phyloP scores from a whole-genome alignment of 2,888 invertebrate genomes.

The Matsumyia berberina region DNA sequence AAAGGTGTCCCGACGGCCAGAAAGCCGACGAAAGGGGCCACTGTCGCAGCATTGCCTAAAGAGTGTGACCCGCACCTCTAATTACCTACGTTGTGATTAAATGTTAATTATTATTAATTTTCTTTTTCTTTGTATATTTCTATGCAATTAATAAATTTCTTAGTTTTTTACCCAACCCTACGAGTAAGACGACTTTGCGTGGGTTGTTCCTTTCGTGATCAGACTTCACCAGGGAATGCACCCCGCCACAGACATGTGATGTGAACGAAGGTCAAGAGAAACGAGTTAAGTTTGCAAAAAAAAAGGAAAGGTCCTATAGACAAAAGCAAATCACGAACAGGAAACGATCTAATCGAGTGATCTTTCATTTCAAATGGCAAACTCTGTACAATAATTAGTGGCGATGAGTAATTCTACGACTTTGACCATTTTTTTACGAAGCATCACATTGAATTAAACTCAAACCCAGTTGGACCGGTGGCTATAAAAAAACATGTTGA shows the following conservation, averaged over 20 bases:
- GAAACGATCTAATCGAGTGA: slow-evolving; percentile 9
- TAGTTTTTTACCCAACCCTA: too few species aligned
- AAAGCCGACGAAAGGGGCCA: slow-evolving; percentile 46
- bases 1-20: slow-evolving; percentile 52
- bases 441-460: neutral
- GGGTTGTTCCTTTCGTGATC: slow-evolving; percentile 41
- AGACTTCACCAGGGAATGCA: slow-evolving; percentile 1
- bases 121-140: slow-evolving; percentile 30
- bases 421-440: neutral
- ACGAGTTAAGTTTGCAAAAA: neutral
- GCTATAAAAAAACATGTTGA: slow-evolving; percentile 4
- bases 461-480: slow-evolving; percentile 17
- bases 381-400: neutral
- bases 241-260: too few species aligned
- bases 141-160: slow-evolving; percentile 4
- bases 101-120: slow-evolving; percentile 26
- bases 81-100: slow-evolving; percentile 20
- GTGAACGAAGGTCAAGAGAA: slow-evolving; percentile 20
- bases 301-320: neutral
- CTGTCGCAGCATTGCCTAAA: slow-evolving; percentile 52
- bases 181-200: too few species aligned
- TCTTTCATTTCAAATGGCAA: neutral
- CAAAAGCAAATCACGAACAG: slow-evolving; percentile 9
- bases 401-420: too few species aligned
- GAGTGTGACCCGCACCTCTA: neutral